Evolutionary conservation across 2,113 vertebrate genomes (phyloP), one percentile per base, ranked within the genome.

Genomic region (Muntiacus muntjak): DNA sequence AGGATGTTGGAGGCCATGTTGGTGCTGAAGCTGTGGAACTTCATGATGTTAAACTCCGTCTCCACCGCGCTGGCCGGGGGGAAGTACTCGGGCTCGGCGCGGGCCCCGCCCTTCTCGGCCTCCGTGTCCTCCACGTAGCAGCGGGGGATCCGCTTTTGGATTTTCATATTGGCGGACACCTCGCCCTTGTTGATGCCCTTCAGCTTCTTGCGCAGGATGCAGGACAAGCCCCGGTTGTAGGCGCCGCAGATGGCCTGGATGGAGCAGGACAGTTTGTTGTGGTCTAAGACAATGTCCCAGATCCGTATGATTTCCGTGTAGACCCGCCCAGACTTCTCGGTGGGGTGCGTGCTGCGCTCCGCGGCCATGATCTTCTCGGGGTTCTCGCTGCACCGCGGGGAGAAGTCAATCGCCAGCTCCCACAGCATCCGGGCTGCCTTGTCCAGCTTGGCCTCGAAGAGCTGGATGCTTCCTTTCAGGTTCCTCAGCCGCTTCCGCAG

Each of bases 11-110:
- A 98, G 0, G 99, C 99, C 99, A 99, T 99, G 96, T 98, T 98
- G 85, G 98, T 99, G 97, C 99, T 99, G 98, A 99, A 99, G 97
- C 99, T 99, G 95, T 99, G 99, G 92, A 99, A 99, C 94, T 99
- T 99, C 98, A 99, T 99, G 82, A 99, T 99, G 78, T 98, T 99
- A 76, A 99, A 99, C 87, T 99, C 99, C 0, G 99, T 97, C 91
- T 99, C 99, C 84, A 98, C 98, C 1, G 98, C 95, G 62, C 99
- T 99, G 82, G 99, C 99, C 6, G 99, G 99, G 15, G 99, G 99
- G 92, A 99, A 99, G 83, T 99, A 99, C 94, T 99, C 99, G 1
- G 98, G 97, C 14, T 98, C 7, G 6, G 3, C 33, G 16, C 0
- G 87, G 19, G 97, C 98, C 52, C 88, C 89, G 14, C 98, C 89